Evolutionary conservation across 1,140 invertebrate species (phyloP).

Genomic region (Philotrypesis tridentata): DNA sequence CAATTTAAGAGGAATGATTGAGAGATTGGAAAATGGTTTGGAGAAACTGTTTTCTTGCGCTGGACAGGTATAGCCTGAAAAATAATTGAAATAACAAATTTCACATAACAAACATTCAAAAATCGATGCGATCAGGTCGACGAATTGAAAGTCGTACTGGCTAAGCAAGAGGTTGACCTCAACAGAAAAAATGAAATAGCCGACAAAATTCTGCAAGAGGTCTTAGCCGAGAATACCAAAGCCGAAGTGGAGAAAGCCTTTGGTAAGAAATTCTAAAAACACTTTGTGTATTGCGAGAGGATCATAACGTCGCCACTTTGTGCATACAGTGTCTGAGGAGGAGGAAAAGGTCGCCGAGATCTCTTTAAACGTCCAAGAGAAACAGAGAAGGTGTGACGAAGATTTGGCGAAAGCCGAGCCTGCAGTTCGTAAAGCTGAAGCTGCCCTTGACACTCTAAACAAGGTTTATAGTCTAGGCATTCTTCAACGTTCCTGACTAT

Average conservation of each 20-base stretch:
- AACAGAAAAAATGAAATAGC: constrained; percentile 93
- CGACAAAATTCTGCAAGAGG: constrained; percentile 90
- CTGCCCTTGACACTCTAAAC: constrained; percentile 93
- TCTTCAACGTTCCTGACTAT: too few relatives aligned
- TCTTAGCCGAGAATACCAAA: constrained; percentile 92
- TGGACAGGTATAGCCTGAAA: constrained; percentile 77
- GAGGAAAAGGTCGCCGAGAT: constrained; percentile 93
- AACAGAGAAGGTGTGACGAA: constrained; percentile 89
- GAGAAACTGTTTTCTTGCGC: constrained; percentile 89
- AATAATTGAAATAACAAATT: not conserved
- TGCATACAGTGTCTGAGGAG: constrained; percentile 80
- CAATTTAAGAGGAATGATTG: constrained; percentile 87
- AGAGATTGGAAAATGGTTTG: constrained; percentile 89
- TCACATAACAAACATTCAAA: not conserved
- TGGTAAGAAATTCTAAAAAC: constrained; percentile 70
- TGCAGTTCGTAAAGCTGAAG: constrained; percentile 89
- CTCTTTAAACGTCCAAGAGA: constrained; percentile 89
- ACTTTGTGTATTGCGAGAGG: not conserved
- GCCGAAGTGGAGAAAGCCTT: constrained; percentile 90
- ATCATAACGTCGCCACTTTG: not conserved
- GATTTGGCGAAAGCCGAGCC: constrained; percentile 94
- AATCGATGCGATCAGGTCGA: constrained; percentile 74
- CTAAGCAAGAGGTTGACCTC: constrained; percentile 90
- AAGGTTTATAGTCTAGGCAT: too few relatives aligned
- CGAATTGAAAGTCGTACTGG: constrained; percentile 84